phyloP scores from a whole-genome alignment of 2,888 invertebrate species.

The Lasiommata megera region DNA sequence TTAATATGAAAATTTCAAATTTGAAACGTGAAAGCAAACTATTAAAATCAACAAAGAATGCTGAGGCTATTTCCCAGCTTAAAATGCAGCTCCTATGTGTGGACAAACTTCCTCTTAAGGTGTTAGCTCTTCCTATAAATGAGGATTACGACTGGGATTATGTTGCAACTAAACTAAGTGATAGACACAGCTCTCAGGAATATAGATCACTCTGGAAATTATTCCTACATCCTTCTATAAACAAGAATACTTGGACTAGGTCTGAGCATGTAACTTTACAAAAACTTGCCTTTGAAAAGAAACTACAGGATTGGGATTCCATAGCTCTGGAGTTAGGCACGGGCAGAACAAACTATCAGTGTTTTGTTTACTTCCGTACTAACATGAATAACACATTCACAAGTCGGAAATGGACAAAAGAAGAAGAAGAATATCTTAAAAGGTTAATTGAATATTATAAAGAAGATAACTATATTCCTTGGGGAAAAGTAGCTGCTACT shows the following conservation, averaged over 20 bases:
- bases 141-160: conserved; percentile 82
- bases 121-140: conserved; percentile 55
- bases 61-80: conserved; percentile 36
- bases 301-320: conserved; percentile 84
- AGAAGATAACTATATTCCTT: conserved; percentile 86
- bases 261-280: conserved; percentile 51
- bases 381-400: conserved; percentile 55
- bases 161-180: conserved; percentile 67
- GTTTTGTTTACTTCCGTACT: conserved; percentile 84
- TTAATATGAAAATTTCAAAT: conserved; percentile 43
- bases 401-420: conserved; percentile 82
- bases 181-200: conserved; percentile 83
- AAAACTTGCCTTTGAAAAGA: conserved; percentile 49
- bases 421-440: conserved; percentile 85
- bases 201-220: conserved; percentile 87
- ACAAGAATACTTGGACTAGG: conserved; percentile 65
- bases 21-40: conserved; percentile 38
- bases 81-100: conserved; percentile 42
- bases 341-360: conserved; percentile 85
- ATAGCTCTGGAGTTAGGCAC: conserved; percentile 82
- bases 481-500: conserved; percentile 85
- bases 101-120: conserved; percentile 42
- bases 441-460: conserved; percentile 83
- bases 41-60: conserved; percentile 20
- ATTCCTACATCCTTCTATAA: conserved; percentile 85